phyloP scores from a whole-genome alignment of 1,140 invertebrate species.

The Nilaparvata lugens region DNA sequence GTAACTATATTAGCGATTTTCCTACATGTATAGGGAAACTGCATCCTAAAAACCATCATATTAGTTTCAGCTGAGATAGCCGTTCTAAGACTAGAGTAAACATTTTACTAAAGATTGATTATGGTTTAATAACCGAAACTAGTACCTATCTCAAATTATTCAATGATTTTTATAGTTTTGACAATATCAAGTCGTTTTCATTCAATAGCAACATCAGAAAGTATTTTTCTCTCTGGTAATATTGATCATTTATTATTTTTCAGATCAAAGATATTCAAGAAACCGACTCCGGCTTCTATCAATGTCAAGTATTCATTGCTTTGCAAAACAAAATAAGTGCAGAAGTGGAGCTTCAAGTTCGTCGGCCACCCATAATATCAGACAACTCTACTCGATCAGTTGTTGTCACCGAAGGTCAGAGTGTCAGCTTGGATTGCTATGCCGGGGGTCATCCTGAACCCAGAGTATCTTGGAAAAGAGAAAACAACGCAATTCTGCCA shows the following conservation, averaged over 20 bases:
- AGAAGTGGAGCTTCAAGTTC: constrained; percentile 72
- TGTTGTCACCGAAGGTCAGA: constrained; percentile 70
- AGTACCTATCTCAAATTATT: no score
- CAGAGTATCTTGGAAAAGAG: constrained; percentile 80
- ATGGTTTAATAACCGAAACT: no score
- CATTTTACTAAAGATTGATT: no score
- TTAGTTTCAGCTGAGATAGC: no score
- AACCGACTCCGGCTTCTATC: constrained; percentile 80
- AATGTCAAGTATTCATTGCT: constrained; percentile 76
- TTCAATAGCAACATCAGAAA: no score
- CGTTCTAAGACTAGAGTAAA: no score
- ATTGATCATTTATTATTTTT: constrained; percentile 24
- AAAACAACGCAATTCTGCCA: constrained; percentile 86
- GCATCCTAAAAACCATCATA: no score
- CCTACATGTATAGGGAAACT: no score
- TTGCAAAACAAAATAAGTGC: constrained; percentile 68
- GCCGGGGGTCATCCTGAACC: constrained; percentile 73
- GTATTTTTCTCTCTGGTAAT: no score
- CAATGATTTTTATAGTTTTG: no score
- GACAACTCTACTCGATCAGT: constrained; percentile 84
- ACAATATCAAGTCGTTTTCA: no score
- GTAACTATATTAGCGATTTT: no score
- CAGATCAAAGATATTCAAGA: constrained; percentile 93
- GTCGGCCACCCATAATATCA: constrained; percentile 79
- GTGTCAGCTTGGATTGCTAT: constrained; percentile 76